Percentiles rank a stretch among this genome's conserved stretches.
These are phyloP conservation scores for Phengaris arion DNA, from an alignment of 2,888 invertebrate genomes.

Conservation along the genomic window DNA sequence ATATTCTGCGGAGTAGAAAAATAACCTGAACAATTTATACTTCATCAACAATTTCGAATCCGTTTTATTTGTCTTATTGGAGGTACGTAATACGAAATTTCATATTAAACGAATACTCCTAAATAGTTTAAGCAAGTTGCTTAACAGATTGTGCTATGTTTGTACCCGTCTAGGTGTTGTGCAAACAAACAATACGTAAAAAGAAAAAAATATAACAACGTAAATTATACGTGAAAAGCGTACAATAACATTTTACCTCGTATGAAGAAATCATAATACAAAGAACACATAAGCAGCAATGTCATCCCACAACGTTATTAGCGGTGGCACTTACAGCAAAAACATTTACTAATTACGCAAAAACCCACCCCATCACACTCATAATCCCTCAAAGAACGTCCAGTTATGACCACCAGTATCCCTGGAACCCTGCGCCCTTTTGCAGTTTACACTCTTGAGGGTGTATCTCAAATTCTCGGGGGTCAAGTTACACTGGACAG, in stretches of 20 bases:
- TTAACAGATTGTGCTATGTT: background rate
- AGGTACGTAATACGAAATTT: too few relatives aligned
- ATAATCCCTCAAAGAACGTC: conserved; percentile 76
- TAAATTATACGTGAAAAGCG: background rate
- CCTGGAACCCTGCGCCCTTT: conserved; percentile 41
- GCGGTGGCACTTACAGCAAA: conserved; percentile 52
- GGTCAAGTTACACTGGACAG: conserved; percentile 53
- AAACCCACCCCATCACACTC: conserved; percentile 65
- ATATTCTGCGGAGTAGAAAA: background rate
- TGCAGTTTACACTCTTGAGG: conserved; percentile 28
- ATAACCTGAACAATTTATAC: background rate
- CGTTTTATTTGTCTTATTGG: too few relatives aligned
- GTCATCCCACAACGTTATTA: conserved; percentile 41
- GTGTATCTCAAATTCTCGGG: conserved; percentile 44
- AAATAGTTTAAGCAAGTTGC: too few relatives aligned
- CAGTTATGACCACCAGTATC: conserved; percentile 57
- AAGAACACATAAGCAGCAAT: conserved; percentile 38
- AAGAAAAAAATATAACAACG: background rate
- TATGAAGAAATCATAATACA: conserved; percentile 6
- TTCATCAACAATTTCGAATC: background rate
- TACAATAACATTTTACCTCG: background rate
- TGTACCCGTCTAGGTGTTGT: background rate
- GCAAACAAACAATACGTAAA: background rate
- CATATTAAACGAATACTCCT: too few relatives aligned
- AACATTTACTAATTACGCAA: conserved; percentile 72